These are phyloP conservation scores for Apocheima hispidaria DNA, from an alignment of 2,888 invertebrate genomes.

Conservation along the genomic window DNA sequence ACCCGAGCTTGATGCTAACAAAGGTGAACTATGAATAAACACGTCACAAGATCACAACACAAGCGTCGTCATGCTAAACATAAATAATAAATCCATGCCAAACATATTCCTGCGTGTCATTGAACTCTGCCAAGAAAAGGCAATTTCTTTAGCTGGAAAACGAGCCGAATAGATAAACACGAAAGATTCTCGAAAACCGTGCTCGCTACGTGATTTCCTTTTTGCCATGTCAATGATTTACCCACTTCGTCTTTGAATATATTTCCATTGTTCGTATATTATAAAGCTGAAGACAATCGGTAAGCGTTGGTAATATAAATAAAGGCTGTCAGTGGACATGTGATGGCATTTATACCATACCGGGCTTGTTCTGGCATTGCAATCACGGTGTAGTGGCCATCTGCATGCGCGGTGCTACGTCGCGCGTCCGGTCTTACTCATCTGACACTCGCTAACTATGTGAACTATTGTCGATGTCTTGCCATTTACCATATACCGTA, in stretches of 20 bases:
- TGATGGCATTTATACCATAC: constrained; percentile 83
- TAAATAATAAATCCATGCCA: constrained; percentile 30
- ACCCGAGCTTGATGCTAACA: constrained; percentile 46
- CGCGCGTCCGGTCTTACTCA: constrained; percentile 83
- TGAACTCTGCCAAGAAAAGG: constrained; percentile 49
- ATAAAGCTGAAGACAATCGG: constrained; percentile 73
- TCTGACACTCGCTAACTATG: constrained; percentile 72
- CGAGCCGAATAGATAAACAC: constrained; percentile 55
- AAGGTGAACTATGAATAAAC: constrained; percentile 50
- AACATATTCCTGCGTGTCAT: constrained; percentile 46
- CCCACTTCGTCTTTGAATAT: constrained; percentile 62
- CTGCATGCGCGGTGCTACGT: constrained; percentile 74
- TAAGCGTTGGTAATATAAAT: constrained; percentile 77
- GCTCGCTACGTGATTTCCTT: constrained; percentile 77
- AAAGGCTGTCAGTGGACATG: constrained; percentile 66
- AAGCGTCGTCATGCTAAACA: constrained; percentile 27
- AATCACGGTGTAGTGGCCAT: constrained; percentile 72
- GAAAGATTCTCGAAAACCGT: constrained; percentile 67
- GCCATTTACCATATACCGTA: constrained; percentile 55
- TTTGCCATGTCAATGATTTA: constrained; percentile 65
- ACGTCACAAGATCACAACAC: constrained; percentile 30
- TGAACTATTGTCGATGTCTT: constrained; percentile 56
- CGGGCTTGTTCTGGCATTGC: constrained; percentile 77
- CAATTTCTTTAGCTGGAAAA: constrained; percentile 53
- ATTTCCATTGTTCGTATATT: constrained; percentile 76